A percentile compares a stretch with the other conserved stretches of the same genome.
phyloP scores from a whole-genome alignment of 2,113 vertebrate genomes.

The Scalopus aquaticus region DNA sequence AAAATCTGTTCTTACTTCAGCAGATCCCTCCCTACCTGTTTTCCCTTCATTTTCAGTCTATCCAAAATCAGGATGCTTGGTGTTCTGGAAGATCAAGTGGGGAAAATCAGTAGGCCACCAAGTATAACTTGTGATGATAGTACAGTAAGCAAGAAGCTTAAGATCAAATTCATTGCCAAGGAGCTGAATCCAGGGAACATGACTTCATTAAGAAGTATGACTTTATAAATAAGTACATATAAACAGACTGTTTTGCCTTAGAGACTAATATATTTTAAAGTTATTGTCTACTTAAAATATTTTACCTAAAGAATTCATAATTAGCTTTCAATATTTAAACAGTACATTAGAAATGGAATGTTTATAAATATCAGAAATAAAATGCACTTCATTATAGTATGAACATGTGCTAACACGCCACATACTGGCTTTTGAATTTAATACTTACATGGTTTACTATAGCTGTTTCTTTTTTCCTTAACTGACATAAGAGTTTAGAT shows the following conservation, averaged over 20 bases:
- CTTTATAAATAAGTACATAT: slow-evolving; percentile 77
- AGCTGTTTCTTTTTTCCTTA: slow-evolving; percentile 58
- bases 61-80: neutral
- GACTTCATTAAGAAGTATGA: slow-evolving; percentile 75
- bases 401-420: slow-evolving; percentile 72
- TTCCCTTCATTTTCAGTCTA: neutral
- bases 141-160: slow-evolving; percentile 65
- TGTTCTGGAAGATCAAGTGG: slow-evolving; percentile 22
- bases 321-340: slow-evolving; percentile 80
- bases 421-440: slow-evolving; percentile 74
- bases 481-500: slow-evolving; percentile 71
- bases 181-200: slow-evolving; percentile 69
- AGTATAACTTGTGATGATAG: slow-evolving; percentile 37
- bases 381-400: slow-evolving; percentile 61
- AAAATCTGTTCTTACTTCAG: neutral
- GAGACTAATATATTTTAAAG: slow-evolving; percentile 79
- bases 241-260: slow-evolving; percentile 72
- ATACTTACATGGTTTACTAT: slow-evolving; percentile 59
- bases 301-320: slow-evolving; percentile 80
- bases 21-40: neutral
- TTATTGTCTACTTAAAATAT: slow-evolving; percentile 80
- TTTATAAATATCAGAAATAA: slow-evolving; percentile 77
- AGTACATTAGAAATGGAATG: slow-evolving; percentile 77
- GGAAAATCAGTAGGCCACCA: neutral
- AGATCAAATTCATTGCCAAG: slow-evolving; percentile 73